Conservation (phyloP, 2,797 vertebrate genomes). For the Chaunax sp. region DNA sequence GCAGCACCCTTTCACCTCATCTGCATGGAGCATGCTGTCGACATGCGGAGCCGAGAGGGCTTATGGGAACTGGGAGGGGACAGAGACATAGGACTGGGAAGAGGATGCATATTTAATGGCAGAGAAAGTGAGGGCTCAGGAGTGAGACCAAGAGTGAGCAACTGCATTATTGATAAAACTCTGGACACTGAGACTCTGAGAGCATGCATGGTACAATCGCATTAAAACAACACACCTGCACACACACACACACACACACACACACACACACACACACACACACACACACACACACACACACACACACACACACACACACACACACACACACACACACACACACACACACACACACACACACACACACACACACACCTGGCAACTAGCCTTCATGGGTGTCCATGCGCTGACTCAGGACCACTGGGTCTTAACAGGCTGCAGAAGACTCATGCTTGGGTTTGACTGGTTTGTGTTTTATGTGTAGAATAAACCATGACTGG, state of each 20-base stretch:
- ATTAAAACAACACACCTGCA: conserved; percentile 32
- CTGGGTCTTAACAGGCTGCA: conserved; percentile 24
- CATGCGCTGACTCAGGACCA: conserved; percentile 24
- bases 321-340: conserved; percentile 42
- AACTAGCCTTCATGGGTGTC: conserved; percentile 52
- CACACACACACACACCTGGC: conserved; percentile 56
- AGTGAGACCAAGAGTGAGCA: conserved; percentile 67
- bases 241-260: conserved; percentile 41
- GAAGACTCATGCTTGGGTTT: background rate
- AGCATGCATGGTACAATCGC: conserved; percentile 46
- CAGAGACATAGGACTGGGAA: conserved; percentile 64
- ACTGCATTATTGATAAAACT: conserved; percentile 80
- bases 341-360: conserved; percentile 41
- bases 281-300: conserved; percentile 41
- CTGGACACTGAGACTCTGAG: conserved; percentile 72
- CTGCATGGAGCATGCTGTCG: too few relatives aligned
- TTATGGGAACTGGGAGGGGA: conserved; percentile 67
- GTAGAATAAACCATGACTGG: conserved; percentile 45
- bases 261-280: conserved; percentile 41
- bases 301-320: conserved; percentile 41
- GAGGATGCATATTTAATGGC: conserved; percentile 80
- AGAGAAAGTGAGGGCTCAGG: conserved; percentile 65
- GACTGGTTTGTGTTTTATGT: conserved; percentile 13
- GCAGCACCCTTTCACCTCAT: conserved; percentile 1
- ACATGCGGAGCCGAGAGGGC: conserved; percentile 14